phyloP scores from a whole-genome alignment of 2,113 vertebrate species.

The Naja naja region DNA sequence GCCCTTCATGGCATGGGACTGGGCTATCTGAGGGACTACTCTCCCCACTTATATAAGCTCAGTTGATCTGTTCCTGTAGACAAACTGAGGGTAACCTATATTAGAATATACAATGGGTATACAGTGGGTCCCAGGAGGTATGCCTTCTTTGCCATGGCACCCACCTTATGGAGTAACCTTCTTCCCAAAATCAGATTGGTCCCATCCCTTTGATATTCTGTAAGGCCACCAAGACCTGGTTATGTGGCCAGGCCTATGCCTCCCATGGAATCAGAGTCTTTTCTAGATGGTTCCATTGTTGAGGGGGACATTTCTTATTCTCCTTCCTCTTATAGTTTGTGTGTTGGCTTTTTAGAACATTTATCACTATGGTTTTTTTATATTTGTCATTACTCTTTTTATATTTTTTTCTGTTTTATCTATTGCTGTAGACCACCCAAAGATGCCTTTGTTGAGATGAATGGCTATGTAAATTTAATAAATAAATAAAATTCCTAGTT shows the following conservation, averaged over 20 bases:
- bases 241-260: not conserved
- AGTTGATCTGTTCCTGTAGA: not conserved
- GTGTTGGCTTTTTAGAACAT: not conserved
- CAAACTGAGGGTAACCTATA: not conserved
- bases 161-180: not conserved
- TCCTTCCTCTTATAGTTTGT: not conserved
- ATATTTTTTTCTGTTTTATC: not conserved
- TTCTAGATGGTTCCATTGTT: not conserved
- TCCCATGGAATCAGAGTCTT: not conserved
- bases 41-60: not conserved
- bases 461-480: not conserved
- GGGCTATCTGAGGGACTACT: not conserved
- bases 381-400: not conserved
- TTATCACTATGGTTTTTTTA: not conserved
- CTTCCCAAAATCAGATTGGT: not conserved
- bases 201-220: not conserved
- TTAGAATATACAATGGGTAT: too few relatives aligned
- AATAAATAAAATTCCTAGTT: not conserved
- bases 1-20: not conserved
- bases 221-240: not conserved
- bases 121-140: not conserved
- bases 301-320: not conserved
- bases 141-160: not conserved
- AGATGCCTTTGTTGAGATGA: not conserved
- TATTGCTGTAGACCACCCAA: not conserved